Evolutionary conservation across 2,113 vertebrate genomes (phyloP).

Genomic region (Alexandromys fortis): DNA sequence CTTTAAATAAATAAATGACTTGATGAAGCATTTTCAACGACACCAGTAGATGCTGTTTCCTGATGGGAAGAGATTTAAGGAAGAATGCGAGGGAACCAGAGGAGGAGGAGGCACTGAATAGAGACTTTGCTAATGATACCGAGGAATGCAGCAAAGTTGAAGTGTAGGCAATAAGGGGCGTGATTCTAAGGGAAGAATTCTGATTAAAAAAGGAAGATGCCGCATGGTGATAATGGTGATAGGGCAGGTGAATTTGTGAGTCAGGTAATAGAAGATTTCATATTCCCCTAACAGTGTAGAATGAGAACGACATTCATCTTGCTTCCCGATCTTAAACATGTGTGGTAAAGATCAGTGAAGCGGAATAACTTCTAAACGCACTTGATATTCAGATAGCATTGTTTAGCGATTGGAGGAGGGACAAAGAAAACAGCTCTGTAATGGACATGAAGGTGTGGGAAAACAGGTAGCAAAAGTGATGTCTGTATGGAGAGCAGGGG

Average conservation of each 20-base stretch:
- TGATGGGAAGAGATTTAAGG: neutral
- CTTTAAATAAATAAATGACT: neutral
- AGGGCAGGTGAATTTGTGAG: neutral
- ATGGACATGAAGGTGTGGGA: neutral
- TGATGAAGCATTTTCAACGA: neutral
- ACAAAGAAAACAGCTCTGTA: neutral
- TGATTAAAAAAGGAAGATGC: neutral
- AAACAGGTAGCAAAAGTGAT: neutral
- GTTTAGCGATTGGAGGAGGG: neutral
- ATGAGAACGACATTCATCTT: neutral
- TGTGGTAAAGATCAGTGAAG: neutral
- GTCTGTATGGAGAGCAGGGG: neutral
- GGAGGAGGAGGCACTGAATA: neutral
- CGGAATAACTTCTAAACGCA: neutral
- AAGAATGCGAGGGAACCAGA: neutral
- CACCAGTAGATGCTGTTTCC: neutral
- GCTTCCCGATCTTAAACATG: neutral
- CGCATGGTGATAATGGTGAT: neutral
- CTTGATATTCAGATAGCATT: neutral
- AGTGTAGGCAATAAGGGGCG: neutral
- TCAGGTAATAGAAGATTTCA: neutral
- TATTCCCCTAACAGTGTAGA: neutral
- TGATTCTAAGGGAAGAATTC: neutral
- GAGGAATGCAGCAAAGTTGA: neutral
- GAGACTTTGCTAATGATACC: neutral